phyloP scores from a whole-genome alignment of 2,888 invertebrate species.

The Athalia rosae region DNA sequence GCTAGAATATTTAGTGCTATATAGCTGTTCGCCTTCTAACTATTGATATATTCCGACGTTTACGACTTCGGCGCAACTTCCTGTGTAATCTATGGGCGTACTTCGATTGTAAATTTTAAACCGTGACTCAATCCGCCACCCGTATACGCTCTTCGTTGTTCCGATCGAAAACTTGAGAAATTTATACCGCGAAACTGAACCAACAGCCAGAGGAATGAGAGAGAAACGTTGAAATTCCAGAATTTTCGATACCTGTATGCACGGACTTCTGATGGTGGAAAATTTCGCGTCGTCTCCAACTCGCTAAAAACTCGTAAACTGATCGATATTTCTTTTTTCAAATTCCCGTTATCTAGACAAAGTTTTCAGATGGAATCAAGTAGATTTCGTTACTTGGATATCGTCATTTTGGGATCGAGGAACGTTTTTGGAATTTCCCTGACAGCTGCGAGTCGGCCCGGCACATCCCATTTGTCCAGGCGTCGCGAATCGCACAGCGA shows the following conservation, averaged over 20 bases:
- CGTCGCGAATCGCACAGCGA: slow-evolving; percentile 34
- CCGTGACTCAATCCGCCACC: slow-evolving; percentile 23
- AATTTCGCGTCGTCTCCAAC: no score
- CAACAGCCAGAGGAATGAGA: neutral
- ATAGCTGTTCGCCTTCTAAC: slow-evolving; percentile 45
- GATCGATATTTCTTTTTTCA: no score
- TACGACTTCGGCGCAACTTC: slow-evolving; percentile 68
- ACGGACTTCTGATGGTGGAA: no score
- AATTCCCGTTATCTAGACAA: no score
- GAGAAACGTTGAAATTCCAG: no score
- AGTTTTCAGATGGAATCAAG: no score
- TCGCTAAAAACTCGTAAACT: no score
- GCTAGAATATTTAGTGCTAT: slow-evolving; percentile 39
- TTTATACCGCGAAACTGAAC: neutral
- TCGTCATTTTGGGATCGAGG: no score
- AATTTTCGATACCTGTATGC: no score
- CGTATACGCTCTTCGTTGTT: neutral
- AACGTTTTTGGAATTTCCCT: no score
- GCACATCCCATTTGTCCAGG: slow-evolving; percentile 18
- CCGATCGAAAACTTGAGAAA: neutral
- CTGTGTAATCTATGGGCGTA: slow-evolving; percentile 62
- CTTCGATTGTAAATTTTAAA: slow-evolving; percentile 64
- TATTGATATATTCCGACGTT: slow-evolving; percentile 71
- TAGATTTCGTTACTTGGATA: no score
- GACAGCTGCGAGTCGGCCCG: neutral